Conservation (phyloP, 2,797 vertebrate species). For the Chanos chanos region DNA sequence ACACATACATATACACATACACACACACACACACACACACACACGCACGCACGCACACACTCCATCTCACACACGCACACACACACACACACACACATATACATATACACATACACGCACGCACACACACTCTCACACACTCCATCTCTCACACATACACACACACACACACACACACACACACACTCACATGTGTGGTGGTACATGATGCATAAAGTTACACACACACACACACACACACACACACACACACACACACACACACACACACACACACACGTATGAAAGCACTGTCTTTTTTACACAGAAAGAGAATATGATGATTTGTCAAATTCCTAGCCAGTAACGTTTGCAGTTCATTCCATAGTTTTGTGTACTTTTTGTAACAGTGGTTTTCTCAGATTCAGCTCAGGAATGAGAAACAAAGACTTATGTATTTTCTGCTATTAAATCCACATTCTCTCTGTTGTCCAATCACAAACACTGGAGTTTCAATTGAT, state of each 20-base stretch:
- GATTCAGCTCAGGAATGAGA: no score
- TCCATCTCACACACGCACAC: neutral
- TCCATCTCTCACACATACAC: constrained; percentile 10
- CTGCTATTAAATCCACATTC: neutral
- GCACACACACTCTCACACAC: constrained; percentile 39
- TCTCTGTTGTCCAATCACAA: no score
- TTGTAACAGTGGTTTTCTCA: no score
- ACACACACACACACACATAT: neutral
- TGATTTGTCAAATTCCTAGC: no score
- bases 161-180: constrained; percentile 25
- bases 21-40: neutral
- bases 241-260: neutral
- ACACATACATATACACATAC: no score
- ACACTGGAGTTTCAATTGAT: no score
- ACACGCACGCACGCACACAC: neutral
- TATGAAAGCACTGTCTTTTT: constrained; percentile 55
- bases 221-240: neutral
- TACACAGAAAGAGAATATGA: no score
- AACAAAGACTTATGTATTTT: neutral
- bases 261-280: constrained; percentile 66
- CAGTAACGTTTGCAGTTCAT: no score
- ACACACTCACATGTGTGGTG: no score
- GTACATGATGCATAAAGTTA: constrained; percentile 43
- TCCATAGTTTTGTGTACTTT: no score
- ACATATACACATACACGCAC: neutral